Percentiles rank a stretch among this genome's conserved stretches.
Conservation (phyloP, 2,888 invertebrate genomes). For the Cloeon dipterum region DNA sequence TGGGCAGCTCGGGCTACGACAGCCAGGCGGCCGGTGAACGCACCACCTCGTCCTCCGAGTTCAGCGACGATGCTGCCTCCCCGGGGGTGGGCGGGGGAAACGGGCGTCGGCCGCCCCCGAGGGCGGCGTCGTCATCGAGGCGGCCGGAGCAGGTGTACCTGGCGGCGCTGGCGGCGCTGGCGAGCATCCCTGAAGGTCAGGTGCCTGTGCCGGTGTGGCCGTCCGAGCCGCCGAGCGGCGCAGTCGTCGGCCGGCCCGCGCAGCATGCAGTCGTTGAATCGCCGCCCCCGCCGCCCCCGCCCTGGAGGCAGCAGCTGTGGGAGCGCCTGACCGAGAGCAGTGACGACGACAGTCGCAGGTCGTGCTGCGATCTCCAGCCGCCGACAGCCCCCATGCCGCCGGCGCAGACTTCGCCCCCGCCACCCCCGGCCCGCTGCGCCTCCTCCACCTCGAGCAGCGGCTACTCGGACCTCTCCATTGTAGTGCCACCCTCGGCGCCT, state of each 20-base stretch:
- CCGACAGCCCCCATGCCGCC: too few species aligned
- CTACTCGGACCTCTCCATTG: conserved; percentile 9
- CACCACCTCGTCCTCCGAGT: neutral
- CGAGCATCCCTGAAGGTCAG: conserved; percentile 1
- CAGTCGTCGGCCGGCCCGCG: too few species aligned
- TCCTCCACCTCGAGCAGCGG: conserved; percentile 9
- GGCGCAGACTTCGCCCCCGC: too few species aligned
- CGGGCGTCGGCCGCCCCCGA: neutral
- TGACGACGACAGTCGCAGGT: too few species aligned
- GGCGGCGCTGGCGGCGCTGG: neutral
- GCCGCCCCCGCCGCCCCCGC: too few species aligned
- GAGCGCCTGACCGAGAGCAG: too few species aligned
- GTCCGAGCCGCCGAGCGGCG: too few species aligned
- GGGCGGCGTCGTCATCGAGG: neutral
- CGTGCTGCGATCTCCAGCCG: too few species aligned
- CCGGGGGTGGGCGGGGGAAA: neutral
- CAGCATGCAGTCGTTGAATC: too few species aligned
- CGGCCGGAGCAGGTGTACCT: too few species aligned
- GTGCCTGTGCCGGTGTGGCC: neutral
- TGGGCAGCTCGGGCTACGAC: conserved; percentile 20
- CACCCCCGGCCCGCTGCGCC: too few species aligned
- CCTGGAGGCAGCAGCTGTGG: too few species aligned
- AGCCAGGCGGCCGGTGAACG: conserved; percentile 9
- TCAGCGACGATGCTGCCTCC: neutral
- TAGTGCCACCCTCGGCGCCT: conserved; percentile 8